A percentile compares a stretch with the other conserved stretches of the same genome.
Evolutionary conservation across 2,113 vertebrate genomes (phyloP).

Genomic region (Microcebus lehilahytsara): DNA sequence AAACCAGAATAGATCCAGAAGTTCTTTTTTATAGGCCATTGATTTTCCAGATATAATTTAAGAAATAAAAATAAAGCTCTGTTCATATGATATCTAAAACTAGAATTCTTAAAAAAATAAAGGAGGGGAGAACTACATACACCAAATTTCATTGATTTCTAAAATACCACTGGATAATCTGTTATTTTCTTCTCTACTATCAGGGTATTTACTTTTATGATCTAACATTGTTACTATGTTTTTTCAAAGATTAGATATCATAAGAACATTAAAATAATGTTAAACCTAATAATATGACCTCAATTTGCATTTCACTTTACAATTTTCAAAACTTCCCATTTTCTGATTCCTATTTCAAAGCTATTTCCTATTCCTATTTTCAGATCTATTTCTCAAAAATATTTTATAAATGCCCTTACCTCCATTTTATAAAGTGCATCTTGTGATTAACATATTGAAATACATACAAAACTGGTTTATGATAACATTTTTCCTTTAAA

Average conservation of each 20-base stretch:
- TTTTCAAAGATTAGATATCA: constrained; percentile 4
- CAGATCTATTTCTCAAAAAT: constrained; percentile 30
- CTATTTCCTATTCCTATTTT: constrained; percentile 13
- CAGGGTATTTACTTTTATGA: constrained; percentile 36
- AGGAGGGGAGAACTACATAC: background rate
- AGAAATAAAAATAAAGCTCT: constrained; percentile 40
- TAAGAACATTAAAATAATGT: background rate
- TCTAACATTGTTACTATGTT: background rate
- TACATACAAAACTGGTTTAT: background rate
- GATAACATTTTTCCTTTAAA: constrained; percentile 3
- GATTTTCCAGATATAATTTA: constrained; percentile 33
- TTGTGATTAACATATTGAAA: background rate
- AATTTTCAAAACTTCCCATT: constrained; percentile 55
- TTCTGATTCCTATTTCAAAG: constrained; percentile 30
- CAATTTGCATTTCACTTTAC: background rate
- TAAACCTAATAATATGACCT: background rate
- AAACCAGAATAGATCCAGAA: background rate
- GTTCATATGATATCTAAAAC: background rate
- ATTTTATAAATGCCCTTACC: background rate
- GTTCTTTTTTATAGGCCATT: background rate
- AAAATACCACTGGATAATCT: background rate
- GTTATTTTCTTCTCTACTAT: background rate
- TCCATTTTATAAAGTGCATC: background rate
- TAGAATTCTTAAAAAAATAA: background rate
- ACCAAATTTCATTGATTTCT: background rate